phyloP scores from a whole-genome alignment of 2,888 invertebrate genomes.

The Apodemia duryi region DNA sequence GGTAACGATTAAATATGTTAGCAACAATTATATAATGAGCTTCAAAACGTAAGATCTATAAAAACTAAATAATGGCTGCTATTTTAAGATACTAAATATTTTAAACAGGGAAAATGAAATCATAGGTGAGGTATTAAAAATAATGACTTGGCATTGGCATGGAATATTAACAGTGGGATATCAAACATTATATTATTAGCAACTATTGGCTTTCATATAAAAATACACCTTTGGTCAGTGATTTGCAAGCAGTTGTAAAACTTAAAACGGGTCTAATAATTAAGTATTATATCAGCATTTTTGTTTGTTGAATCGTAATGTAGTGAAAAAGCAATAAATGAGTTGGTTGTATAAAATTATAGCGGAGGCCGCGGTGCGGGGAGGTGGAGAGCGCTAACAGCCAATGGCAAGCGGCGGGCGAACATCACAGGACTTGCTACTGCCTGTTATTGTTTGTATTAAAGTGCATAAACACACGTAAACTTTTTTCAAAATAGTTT shows the following conservation, averaged over 20 bases:
- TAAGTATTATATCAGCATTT: neutral
- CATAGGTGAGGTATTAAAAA: neutral
- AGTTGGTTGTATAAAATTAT: neutral
- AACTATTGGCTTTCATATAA: neutral
- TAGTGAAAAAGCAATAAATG: neutral
- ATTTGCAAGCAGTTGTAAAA: conserved; percentile 1
- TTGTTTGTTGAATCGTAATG: neutral
- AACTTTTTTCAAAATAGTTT: neutral
- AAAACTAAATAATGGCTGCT: neutral
- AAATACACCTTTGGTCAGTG: neutral
- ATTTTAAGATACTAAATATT: neutral
- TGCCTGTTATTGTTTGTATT: neutral
- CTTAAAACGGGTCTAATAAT: neutral
- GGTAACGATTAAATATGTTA: too few species aligned
- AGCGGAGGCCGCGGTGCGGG: neutral
- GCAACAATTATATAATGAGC: conserved; percentile 2
- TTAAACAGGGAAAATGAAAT: neutral
- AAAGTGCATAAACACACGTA: neutral
- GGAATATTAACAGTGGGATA: neutral
- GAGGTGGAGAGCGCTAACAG: neutral
- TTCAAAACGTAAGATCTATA: neutral
- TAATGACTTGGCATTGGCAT: neutral
- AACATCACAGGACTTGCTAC: neutral
- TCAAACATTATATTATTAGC: neutral
- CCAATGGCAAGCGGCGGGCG: conserved; percentile 3